Evolutionary conservation across 2,888 invertebrate species (phyloP), one percentile per base, ranked within the genome.

Genomic region (Holacanthella duospinosa): DNA sequence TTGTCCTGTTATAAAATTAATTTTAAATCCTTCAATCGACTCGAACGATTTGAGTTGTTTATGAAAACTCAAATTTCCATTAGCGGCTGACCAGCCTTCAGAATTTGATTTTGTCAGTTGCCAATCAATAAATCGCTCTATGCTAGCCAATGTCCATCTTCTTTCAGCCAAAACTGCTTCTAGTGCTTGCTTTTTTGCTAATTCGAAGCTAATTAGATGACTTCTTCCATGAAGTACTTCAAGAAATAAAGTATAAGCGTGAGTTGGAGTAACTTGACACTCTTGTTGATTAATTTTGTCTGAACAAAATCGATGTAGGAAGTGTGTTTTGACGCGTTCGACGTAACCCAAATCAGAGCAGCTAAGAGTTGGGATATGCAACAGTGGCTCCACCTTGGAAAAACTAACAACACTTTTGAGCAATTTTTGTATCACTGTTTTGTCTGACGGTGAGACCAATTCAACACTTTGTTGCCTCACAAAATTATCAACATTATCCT

Each of bases 381-480:
- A 66, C 59, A 70, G 53, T 0, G 70, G 70, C n/a, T 66, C 66
- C 21, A 70, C 66, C 60, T 70, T 70, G n/a, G 70, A 66, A 60
- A 70, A 68, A 55, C 64, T 66, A 44, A 70, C 66, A 59, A 70
- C 68, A 55, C 67, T 70, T 56, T 64, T 67, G 26, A 70, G 43
- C 12, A 70, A 64, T 62, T 66, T 64, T 9, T 65, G 66, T 28
- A 70, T 66, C 12, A 68, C 29, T n/a, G 12, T 9, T 21, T 21
- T 9, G 4, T 48, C 48, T 4, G 19, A 16, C 4, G 12, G 4
- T 21, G 48, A 48, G 48, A 48, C n/a, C 48, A 48, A 48, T 36
- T 36, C 36, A 36, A 36, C 36, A 9, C 16, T 6, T 16, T 9
- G 6, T n/a, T n/a, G n/a, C n/a, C n/a, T n/a, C n/a, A n/a, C n/a